phyloP scores from a whole-genome alignment of 2,113 vertebrate genomes.

The Leptocoma aspasia region DNA sequence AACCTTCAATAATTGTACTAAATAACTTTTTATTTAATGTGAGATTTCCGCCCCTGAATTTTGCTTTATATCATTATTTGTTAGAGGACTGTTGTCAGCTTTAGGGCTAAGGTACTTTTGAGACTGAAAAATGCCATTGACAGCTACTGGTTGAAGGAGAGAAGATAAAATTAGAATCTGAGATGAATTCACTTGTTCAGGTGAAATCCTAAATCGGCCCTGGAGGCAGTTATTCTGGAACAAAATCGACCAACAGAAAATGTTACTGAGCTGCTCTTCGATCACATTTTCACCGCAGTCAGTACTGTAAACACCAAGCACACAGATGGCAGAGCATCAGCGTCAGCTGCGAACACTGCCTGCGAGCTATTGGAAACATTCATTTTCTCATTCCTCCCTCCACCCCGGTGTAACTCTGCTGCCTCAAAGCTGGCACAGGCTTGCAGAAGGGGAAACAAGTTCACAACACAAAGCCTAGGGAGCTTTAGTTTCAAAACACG shows the following conservation, averaged over 20 bases:
- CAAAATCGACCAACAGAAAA: neutral
- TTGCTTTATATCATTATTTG: slow-evolving; percentile 33
- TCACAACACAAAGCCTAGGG: neutral
- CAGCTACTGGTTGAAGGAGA: neutral
- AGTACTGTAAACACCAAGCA: neutral
- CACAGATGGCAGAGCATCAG: slow-evolving; percentile 22
- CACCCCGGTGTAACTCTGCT: neutral
- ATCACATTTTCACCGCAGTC: neutral
- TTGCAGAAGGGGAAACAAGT: neutral
- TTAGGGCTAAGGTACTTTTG: neutral
- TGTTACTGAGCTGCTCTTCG: neutral
- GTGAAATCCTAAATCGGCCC: neutral
- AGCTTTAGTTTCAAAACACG: neutral
- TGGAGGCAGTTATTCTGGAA: neutral
- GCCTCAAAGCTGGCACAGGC: neutral
- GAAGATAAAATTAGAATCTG: slow-evolving; percentile 22
- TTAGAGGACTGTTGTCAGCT: neutral
- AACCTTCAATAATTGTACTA: slow-evolving; percentile 25
- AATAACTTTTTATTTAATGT: slow-evolving; percentile 52
- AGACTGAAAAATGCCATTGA: slow-evolving; percentile 21
- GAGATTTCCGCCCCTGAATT: neutral
- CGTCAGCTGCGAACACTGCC: neutral
- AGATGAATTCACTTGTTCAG: neutral
- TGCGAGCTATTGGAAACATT: neutral
- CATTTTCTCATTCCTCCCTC: neutral